Conservation (phyloP, 2,888 invertebrate species). For the Zaprionus obscuricornis region DNA sequence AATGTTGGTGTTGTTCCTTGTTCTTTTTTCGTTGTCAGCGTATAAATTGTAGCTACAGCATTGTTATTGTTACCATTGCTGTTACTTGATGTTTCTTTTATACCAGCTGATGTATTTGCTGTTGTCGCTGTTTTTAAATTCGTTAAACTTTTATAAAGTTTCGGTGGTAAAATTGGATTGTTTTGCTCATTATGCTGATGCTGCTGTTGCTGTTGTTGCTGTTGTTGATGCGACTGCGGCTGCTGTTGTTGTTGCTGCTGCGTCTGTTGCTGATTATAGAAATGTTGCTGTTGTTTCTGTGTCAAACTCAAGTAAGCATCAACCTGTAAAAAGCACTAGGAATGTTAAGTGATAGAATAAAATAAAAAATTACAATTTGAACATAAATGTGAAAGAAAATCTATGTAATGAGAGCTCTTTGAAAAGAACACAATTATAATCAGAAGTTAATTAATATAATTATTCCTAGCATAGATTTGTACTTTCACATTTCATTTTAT, state of each 20-base stretch:
- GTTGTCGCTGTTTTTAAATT: slow-evolving; percentile 79
- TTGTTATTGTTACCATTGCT: slow-evolving; percentile 51
- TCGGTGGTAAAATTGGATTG: slow-evolving; percentile 83
- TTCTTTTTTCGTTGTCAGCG: slow-evolving; percentile 66
- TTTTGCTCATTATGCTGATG: slow-evolving; percentile 56
- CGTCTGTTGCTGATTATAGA: slow-evolving; percentile 66
- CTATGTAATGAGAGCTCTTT: too few species aligned
- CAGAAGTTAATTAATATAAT: too few species aligned
- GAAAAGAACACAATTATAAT: too few species aligned
- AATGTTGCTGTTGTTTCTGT: slow-evolving; percentile 78
- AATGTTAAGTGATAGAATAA: too few species aligned
- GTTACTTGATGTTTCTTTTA: slow-evolving; percentile 41
- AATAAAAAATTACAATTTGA: too few species aligned
- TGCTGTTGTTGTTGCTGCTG: too few species aligned
- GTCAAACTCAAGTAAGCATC: slow-evolving; percentile 81
- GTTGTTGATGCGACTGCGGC: too few species aligned
- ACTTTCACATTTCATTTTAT: too few species aligned
- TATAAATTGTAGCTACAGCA: slow-evolving; percentile 78
- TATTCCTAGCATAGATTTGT: too few species aligned
- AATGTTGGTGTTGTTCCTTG: slow-evolving; percentile 79
- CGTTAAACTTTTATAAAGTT: slow-evolving; percentile 83
- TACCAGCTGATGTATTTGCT: slow-evolving; percentile 36
- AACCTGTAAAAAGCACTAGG: slow-evolving; percentile 60
- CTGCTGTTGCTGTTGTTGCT: slow-evolving; percentile 42
- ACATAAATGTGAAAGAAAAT: too few species aligned